Base-by-base conservation (phyloP, 1,140 invertebrate genomes). In the Centruroides vittatus region DNA sequence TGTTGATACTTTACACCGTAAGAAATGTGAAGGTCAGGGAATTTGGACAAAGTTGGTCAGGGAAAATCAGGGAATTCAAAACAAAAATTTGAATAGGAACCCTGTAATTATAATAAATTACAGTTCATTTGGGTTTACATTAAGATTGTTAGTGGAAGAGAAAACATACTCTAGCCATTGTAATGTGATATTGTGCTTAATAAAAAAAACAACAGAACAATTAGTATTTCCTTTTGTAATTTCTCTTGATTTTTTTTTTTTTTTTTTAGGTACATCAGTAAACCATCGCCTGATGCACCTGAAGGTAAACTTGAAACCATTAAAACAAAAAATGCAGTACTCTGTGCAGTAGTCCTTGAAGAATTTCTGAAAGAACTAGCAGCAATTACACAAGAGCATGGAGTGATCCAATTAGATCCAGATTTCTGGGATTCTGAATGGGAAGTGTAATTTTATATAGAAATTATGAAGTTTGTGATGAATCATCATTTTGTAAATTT, bases 321-420 rank as follows among this genome's bases (percentile, higher is more conserved):
- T 12, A 70, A 72, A 55, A 73, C 71, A 3, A 72, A 72, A 59
- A 78, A 88, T 73, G 80, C 86, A 57, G 83, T 88, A 3, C 75
- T 88, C 60, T 88, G 89, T 74, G 89, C 89, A n/a, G 83, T 96
- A 5, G 74, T 96, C 57, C 75, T 96, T 55, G 88, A 92, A 68
- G 92, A 96, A 73, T 95, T 93, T 86, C 75, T 93, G 0, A 92
- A 93, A 74, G 92, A 96, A 76, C 75, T 96, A 51, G 86, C 91
- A 1, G 89, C 93, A 12, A 81, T 96, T 54, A 84, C 88, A 61
- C 89, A 93, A 74, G 92, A 96, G 75, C 92, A 96, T 67, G 71
- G 73, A 41, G 70, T 78, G 10, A 60, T 67, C 11, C 61, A 68
- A 46, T 35, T 62, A 8, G 60, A 61, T 58, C 63, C 60, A 35